A percentile compares a stretch with the other conserved stretches of the same genome.
Conservation (phyloP, 1,140 invertebrate species). For the Brachionus koreanus region DNA sequence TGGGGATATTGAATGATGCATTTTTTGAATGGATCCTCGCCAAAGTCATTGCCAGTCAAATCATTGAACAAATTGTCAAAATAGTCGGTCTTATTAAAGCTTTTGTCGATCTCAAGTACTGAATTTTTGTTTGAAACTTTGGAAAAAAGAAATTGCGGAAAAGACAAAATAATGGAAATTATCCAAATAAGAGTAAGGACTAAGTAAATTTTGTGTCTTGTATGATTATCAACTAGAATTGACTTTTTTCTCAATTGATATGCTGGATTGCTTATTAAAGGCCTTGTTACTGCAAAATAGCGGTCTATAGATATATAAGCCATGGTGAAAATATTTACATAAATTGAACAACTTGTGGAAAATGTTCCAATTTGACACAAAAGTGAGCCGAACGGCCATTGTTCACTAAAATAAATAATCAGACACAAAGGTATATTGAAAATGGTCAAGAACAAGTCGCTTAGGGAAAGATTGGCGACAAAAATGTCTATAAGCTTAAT, state of each 20-base stretch:
- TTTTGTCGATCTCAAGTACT: not conserved
- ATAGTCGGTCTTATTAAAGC: not conserved
- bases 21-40: conserved; percentile 37
- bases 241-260: conserved; percentile 39
- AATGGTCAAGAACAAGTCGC: conserved; percentile 38
- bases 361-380: conserved; percentile 39
- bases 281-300: conserved; percentile 40
- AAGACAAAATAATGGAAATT: conserved; percentile 19
- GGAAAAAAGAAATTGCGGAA: conserved; percentile 41
- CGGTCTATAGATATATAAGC: conserved; percentile 44
- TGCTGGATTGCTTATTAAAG: conserved; percentile 23
- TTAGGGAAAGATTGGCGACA: conserved; percentile 39
- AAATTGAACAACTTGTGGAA: conserved; percentile 42
- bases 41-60: not conserved
- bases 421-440: conserved; percentile 42
- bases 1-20: conserved; percentile 29
- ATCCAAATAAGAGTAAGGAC: conserved; percentile 34
- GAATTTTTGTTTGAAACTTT: conserved; percentile 22
- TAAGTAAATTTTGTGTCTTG: conserved; percentile 29
- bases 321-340: conserved; percentile 43
- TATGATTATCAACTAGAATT: conserved; percentile 25
- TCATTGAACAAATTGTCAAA: not conserved
- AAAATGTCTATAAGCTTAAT: conserved; percentile 39
- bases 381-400: conserved; percentile 39
- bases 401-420: conserved; percentile 43